Conservation (phyloP, 2,113 vertebrate genomes). For the Cyprinodon brontotheroides region DNA sequence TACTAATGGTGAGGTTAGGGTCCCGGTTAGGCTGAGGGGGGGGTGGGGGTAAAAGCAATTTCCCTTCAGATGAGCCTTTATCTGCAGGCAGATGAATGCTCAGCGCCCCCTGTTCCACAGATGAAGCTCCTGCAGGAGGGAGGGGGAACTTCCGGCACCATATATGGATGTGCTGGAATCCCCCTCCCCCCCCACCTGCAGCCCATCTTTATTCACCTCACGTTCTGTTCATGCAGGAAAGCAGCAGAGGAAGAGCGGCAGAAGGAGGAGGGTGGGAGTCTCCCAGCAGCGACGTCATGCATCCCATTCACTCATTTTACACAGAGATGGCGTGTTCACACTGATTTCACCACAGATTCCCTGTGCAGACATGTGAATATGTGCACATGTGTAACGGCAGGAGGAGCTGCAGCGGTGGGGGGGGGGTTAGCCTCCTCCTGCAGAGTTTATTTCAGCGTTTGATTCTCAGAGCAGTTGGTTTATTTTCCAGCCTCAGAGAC, state of each 20-base stretch:
- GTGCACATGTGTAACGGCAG: conserved; percentile 3
- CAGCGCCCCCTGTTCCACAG: conserved; percentile 33
- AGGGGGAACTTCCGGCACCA: conserved; percentile 64
- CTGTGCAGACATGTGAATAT: background rate
- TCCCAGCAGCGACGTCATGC: conserved; percentile 21
- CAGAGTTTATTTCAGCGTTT: background rate
- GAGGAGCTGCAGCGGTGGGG: background rate
- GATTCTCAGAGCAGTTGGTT: background rate
- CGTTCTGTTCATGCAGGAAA: conserved; percentile 40
- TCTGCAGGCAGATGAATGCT: conserved; percentile 42
- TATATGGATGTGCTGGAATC: conserved; percentile 75
- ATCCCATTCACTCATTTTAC: background rate
- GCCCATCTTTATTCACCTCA: conserved; percentile 67
- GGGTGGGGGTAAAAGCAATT: conserved; percentile 18
- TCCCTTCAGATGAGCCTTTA: conserved; percentile 61
- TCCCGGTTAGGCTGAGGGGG: background rate
- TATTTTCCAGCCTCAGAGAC: background rate
- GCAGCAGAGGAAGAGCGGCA: conserved; percentile 10
- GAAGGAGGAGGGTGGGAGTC: conserved; percentile 17
- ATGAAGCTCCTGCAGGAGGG: conserved; percentile 12
- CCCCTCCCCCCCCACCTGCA: conserved; percentile 43
- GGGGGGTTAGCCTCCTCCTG: background rate
- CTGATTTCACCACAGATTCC: background rate
- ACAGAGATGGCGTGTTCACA: background rate
- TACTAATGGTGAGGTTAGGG: too few relatives aligned